A percentile compares a stretch with the other conserved stretches of the same genome.
Conservation (phyloP, 2,113 vertebrate genomes). For the Corvus moneduloides region DNA sequence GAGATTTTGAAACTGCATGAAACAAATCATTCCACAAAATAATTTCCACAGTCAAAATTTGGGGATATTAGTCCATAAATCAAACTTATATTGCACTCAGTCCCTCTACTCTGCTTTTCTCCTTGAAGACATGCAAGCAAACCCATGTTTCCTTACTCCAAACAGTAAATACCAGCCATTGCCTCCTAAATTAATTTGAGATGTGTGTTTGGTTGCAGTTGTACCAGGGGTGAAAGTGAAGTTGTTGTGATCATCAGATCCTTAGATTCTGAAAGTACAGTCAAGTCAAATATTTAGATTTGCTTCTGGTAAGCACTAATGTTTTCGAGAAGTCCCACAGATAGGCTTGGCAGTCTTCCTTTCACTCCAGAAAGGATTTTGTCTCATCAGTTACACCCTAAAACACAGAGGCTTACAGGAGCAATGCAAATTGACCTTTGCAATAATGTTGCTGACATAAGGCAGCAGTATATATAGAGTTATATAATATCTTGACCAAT, state of each 20-base stretch:
- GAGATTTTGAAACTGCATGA: not conserved
- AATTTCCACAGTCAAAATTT: not conserved
- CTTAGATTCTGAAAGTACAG: not conserved
- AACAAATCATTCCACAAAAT: slow-evolving; percentile 11
- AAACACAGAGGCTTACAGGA: not conserved
- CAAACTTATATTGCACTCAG: not conserved
- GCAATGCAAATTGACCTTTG: not conserved
- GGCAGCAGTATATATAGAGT: not conserved
- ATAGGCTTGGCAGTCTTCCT: not conserved
- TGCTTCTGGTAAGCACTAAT: not conserved
- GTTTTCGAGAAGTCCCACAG: not conserved
- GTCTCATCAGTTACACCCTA: not conserved
- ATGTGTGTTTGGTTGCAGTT: not conserved
- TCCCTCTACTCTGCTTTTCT: not conserved
- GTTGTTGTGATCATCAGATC: not conserved
- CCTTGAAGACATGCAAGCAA: not conserved
- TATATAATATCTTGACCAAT: not conserved
- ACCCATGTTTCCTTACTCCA: not conserved
- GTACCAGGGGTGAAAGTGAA: not conserved
- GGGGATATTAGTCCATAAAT: slow-evolving; percentile 9
- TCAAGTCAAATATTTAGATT: not conserved
- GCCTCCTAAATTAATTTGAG: not conserved
- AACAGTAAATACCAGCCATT: not conserved
- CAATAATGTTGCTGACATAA: not conserved
- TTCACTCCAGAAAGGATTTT: slow-evolving; percentile 2